Evolutionary conservation across 2,888 invertebrate genomes (phyloP), one percentile per base, ranked within the genome.

Genomic region (Trichopoda pennipes): DNA sequence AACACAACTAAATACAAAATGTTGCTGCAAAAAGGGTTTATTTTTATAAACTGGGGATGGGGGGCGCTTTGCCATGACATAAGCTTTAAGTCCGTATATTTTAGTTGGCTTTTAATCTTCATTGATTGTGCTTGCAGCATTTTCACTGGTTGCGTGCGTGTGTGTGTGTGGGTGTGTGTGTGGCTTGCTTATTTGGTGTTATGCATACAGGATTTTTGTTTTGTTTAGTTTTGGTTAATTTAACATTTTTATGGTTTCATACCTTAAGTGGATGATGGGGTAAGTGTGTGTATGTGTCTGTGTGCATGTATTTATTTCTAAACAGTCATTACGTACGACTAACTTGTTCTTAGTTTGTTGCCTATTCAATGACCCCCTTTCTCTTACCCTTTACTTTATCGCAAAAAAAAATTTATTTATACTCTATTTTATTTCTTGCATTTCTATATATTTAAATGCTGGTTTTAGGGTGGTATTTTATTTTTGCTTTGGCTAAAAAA

Each of bases 161-260:
- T 28, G 23, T 32, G 32, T 4, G 44, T 6, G n/a, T 51, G 8
- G 28, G 38, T 32, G 44, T 28, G 23, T 32, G 32, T 4, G 44
- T 6, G n/a, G n/a, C n/a, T n/a, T n/a, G n/a, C n/a, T n/a, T n/a
- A n/a, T 44, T n/a, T 32, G 44, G 21, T 38, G 47, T 55, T 28
- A 60, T 42, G 51, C 9, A 32, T 19, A 51, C 58, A 42, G 55
- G 35, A 21, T 17, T 44, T 35, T 1, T 12, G 10, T 38, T 12
- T 12, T 38, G 10, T 76, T 84, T 81, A 60, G 75, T 79, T 79
- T 81, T 72, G 72, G 76, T 84, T 85, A 84, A 84, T 85, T 85
- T 85, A 81, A 72, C 70, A 83, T 85, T 85, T 85, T 83, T 85
- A 85, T 84, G 85, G 85, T 80, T 85, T 85, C 84, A 81, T 83